Evolutionary conservation across 2,797 vertebrate genomes (phyloP), one percentile per base, ranked within the genome.

Genomic region (Pithecia hirsuta): DNA sequence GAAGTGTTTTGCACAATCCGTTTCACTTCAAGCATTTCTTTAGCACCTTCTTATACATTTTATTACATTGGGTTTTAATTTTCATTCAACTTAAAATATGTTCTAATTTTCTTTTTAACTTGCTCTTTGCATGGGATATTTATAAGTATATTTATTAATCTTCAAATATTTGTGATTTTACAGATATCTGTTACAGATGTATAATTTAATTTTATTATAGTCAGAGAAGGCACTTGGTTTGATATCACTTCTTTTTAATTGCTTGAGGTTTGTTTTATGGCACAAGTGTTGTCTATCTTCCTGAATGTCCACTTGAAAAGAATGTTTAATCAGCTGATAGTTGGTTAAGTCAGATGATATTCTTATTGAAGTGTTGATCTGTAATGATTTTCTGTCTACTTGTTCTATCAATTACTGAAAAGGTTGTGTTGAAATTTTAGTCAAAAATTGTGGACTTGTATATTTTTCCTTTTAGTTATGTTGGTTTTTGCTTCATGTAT

Each of bases 31-130:
- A 87, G 30, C 3, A 78, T 84, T 89, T 67, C 15, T 91, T 82
- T 70, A 84, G 24, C 26, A 90, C 2, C 4, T 80, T 64, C 75
- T 14, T 48, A 52, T 8, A 48, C 5, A 70, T 89, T 96, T 92
- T 90, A 15, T 39, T 91, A 61, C 2, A 55, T 20, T 95, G 15
- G 72, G 22, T 52, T 98, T 95, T 87, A 46, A 82, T 78, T 90
- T 94, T 93, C 2, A 83, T 93, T 24, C 20, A 64, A 20, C 86
- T 92, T 52, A 80, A 92, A 93, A 41, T 19, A 61, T 75, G 46
- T 57, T 96, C 6, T 76, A 50, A 76, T 28, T 85, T 93, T 83
- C 10, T 30, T 96, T 91, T 95, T 28, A 93, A 74, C 6, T 86
- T 96, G 20, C 15, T 83, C 24, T 82, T 67, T 61, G 11, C 4